phyloP scores from a whole-genome alignment of 2,888 invertebrate species.

The Fragum sueziense region DNA sequence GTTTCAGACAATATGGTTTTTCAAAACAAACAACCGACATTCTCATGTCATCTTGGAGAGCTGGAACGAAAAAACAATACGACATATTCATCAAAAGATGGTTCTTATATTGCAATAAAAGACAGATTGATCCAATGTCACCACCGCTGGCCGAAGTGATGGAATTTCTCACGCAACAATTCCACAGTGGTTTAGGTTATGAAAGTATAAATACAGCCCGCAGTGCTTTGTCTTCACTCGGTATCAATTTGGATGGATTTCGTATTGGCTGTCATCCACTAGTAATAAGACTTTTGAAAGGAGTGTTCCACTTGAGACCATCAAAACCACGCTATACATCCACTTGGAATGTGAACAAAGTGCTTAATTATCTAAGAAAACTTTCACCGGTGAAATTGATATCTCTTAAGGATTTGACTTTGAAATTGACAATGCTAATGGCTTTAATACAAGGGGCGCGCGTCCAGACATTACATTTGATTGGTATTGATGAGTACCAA shows the following conservation, averaged over 20 bases:
- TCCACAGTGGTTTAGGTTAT: conserved; percentile 28
- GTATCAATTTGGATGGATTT: conserved; percentile 28
- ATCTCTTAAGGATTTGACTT: conserved; percentile 32
- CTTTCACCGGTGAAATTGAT: conserved; percentile 29
- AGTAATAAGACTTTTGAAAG: conserved; percentile 34
- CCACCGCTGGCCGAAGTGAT: conserved; percentile 12
- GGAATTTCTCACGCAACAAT: conserved; percentile 26
- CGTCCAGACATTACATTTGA: conserved; percentile 38
- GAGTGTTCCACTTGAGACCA: conserved; percentile 33
- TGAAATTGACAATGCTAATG: conserved; percentile 48
- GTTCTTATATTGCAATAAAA: conserved; percentile 30
- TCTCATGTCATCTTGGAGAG: conserved; percentile 42
- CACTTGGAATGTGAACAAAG: conserved; percentile 35
- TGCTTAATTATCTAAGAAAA: conserved; percentile 9
- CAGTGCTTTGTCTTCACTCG: conserved; percentile 22
- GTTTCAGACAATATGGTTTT: conserved; percentile 21
- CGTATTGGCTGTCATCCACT: conserved; percentile 28
- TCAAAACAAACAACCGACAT: conserved; percentile 24
- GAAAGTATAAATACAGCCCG: conserved; percentile 31
- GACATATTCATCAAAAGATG: conserved; percentile 20
- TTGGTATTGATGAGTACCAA: conserved; percentile 13
- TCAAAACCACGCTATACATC: conserved; percentile 25
- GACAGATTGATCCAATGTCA: conserved; percentile 14
- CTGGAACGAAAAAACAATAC: conserved; percentile 24
- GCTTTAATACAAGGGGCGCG: conserved; percentile 40